phyloP scores from a whole-genome alignment of 1,140 invertebrate species.

The Agraylea sexmaculata region DNA sequence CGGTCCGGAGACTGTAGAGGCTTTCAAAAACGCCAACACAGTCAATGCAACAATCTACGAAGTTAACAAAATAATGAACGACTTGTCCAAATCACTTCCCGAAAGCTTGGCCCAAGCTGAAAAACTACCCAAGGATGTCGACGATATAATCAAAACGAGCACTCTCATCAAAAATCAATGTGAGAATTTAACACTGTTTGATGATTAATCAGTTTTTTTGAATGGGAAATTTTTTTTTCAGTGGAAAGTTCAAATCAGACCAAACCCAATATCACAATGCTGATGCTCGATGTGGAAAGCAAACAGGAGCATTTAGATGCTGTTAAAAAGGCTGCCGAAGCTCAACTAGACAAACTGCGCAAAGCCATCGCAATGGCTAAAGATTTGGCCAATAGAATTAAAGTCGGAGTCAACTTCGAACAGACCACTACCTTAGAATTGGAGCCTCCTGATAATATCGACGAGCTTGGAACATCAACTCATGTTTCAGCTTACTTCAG shows the following conservation, averaged over 20 bases:
- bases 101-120: conserved; percentile 50
- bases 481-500: conserved; percentile 78
- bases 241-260: conserved; percentile 53
- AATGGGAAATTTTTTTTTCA: conserved; percentile 25
- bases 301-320: conserved; percentile 45
- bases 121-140: conserved; percentile 55
- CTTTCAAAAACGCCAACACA: conserved; percentile 44
- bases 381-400: conserved; percentile 57
- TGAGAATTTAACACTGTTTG: conserved; percentile 25
- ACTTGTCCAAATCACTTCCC: conserved; percentile 46
- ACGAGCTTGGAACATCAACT: conserved; percentile 71
- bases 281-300: conserved; percentile 45
- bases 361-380: conserved; percentile 67
- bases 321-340: conserved; percentile 47
- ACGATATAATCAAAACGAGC: conserved; percentile 56
- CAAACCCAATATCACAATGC: conserved; percentile 48
- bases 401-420: conserved; percentile 76
- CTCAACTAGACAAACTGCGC: conserved; percentile 62
- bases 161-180: conserved; percentile 53
- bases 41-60: conserved; percentile 42
- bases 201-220: conserved; percentile 4
- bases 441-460: conserved; percentile 70
- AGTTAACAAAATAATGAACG: conserved; percentile 42
- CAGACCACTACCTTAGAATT: conserved; percentile 73
- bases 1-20: conserved; percentile 26